Base-by-base conservation (phyloP, 2,888 invertebrate genomes). In the Timema podura region DNA sequence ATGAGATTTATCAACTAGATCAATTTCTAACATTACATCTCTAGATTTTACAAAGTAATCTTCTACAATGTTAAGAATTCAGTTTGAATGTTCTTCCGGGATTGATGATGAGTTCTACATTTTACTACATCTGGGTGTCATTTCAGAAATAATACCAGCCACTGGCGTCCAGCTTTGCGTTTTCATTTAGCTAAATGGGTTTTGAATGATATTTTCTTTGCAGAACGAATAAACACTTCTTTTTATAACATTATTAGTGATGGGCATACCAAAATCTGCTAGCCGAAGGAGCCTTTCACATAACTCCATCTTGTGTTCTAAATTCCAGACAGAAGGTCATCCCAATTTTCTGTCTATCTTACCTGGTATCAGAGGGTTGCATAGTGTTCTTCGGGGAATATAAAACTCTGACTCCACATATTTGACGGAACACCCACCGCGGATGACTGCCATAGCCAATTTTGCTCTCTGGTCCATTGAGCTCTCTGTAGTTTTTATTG, bases 371-470 rank as follows among this genome's bases (percentile, higher is more conserved):
- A 59, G 7, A 15, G 16, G 8, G 44, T 59, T 59, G 5, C 59
- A 6, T 15, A 59, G 44, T 59, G 59, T 59, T 59, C 59, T 59
- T 59, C 59, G 59, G 44, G 59, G 59, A 59, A 59, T 59, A 59
- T 44, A 16, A 59, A 59, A 9, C 44, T 59, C 59, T 44, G 59
- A 59, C 44, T 16, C 59, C 15, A 59, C 59, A 59, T 44, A 16
- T 59, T 59, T 59, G 59, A 59, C 59, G 30, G 59, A 59, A 59
- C 59, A 44, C 59, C 59, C 59, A 59, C 59, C 44, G 59, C 59
- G 15, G 59, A 59, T 44, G 16, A 44, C 59, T 59, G 5, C 8
- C 44, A 59, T 59, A 44, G 59, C 59, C 44, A 44, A 16, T 44
- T 59, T 59, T 15, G 8, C 59, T 59, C 59, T 44, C 59, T 59